Evolutionary conservation across 2,113 vertebrate species (phyloP).

Genomic region (Dermatemys mawii): DNA sequence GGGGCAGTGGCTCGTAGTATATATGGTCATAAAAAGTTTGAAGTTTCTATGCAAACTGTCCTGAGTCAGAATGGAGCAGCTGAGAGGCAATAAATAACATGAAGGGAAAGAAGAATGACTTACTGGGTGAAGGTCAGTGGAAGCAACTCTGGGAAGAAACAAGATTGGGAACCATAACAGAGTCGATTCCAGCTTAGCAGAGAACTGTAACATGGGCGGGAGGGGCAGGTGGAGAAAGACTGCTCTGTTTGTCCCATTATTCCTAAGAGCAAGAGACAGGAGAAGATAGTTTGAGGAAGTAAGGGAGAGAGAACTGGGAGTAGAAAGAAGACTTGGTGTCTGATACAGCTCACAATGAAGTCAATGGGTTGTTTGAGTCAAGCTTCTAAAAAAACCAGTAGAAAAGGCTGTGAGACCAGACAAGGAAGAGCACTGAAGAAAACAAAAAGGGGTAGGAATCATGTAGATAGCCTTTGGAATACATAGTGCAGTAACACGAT

Average conservation of each 20-base stretch:
- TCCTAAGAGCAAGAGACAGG: neutral
- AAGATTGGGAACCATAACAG: neutral
- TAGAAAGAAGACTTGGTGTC: neutral
- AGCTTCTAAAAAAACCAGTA: neutral
- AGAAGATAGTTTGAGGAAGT: neutral
- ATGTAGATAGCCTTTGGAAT: constrained; percentile 6
- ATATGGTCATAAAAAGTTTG: neutral
- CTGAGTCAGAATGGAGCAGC: accelerated
- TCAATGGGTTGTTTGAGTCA: neutral
- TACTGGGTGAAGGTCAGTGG: neutral
- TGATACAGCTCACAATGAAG: neutral
- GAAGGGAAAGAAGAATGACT: neutral
- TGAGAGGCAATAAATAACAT: neutral
- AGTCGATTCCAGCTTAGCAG: neutral
- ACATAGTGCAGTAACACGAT: neutral
- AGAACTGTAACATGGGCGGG: neutral
- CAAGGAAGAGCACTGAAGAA: neutral
- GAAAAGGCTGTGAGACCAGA: neutral
- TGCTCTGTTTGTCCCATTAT: no score
- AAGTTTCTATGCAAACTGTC: neutral
- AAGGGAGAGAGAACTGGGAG: neutral
- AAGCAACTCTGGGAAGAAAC: neutral
- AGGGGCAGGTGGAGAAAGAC: no score
- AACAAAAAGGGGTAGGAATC: neutral
- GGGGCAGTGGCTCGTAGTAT: neutral